phyloP scores from a whole-genome alignment of 2,113 vertebrate species.

The Rhinolophus ferrumequinum region DNA sequence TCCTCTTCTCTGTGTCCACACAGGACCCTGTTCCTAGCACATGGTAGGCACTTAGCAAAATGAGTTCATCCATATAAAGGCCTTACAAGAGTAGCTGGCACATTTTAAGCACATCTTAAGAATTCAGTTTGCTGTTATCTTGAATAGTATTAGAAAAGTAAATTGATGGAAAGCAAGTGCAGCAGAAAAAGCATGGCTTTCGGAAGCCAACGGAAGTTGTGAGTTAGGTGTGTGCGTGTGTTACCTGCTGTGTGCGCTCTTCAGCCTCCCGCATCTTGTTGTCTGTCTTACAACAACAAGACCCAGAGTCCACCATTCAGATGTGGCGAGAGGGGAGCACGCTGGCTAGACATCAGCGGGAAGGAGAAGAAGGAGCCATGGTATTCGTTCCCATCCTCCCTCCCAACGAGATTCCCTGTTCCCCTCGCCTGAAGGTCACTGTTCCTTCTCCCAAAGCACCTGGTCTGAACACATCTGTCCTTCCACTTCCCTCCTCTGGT shows the following conservation, averaged over 20 bases:
- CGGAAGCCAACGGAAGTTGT: neutral
- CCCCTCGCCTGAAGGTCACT: neutral
- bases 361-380: neutral
- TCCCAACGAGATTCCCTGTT: neutral
- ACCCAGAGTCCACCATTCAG: accelerated
- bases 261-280: neutral
- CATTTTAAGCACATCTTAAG: neutral
- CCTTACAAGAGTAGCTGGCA: neutral
- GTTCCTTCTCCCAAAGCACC: neutral
- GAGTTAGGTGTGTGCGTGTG: neutral
- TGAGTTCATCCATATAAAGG: neutral
- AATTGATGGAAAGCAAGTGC: neutral
- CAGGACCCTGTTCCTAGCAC: neutral
- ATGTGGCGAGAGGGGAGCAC: accelerated
- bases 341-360: neutral
- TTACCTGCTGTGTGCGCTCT: neutral
- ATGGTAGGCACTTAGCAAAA: neutral
- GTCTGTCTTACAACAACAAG: neutral
- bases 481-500: too few species aligned
- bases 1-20: accelerated
- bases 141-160: neutral
- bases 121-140: neutral
- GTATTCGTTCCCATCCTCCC: neutral
- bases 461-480: neutral
- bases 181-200: too few species aligned